These are phyloP conservation scores for Coracopsis vasa DNA, from an alignment of 2,113 vertebrate species.

Conservation along the genomic window DNA sequence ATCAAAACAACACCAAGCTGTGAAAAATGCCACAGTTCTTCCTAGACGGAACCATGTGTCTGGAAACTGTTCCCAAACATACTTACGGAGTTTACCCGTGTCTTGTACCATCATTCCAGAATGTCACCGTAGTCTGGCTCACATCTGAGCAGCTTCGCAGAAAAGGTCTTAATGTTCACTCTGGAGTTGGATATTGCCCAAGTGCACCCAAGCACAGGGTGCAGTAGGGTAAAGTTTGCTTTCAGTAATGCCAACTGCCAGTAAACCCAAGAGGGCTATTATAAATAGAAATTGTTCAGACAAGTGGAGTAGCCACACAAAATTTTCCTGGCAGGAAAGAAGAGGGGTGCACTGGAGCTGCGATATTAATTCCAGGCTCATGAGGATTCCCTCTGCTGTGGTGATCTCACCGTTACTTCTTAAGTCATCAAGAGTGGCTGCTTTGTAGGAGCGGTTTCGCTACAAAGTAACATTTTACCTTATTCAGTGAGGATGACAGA, in stretches of 20 bases:
- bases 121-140: not conserved
- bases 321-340: conserved; percentile 5
- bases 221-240: not conserved
- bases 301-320: not conserved
- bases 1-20: not conserved
- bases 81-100: not conserved
- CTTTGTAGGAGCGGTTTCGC: not conserved
- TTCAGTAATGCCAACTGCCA: not conserved
- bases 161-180: not conserved
- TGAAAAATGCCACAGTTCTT: not conserved
- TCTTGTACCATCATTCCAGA: not conserved
- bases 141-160: not conserved
- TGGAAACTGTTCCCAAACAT: not conserved
- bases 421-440: not conserved
- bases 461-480: not conserved
- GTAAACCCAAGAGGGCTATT: not conserved
- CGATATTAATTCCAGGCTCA: not conserved
- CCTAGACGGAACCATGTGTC: not conserved
- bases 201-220: not conserved
- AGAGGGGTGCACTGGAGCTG: not conserved
- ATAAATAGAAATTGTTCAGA: conserved; percentile 38
- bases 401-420: not conserved
- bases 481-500: not conserved
- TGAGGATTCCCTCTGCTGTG: not conserved
- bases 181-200: not conserved